Evolutionary conservation across 2,888 invertebrate genomes (phyloP).

Genomic region (Acronicta aceris): DNA sequence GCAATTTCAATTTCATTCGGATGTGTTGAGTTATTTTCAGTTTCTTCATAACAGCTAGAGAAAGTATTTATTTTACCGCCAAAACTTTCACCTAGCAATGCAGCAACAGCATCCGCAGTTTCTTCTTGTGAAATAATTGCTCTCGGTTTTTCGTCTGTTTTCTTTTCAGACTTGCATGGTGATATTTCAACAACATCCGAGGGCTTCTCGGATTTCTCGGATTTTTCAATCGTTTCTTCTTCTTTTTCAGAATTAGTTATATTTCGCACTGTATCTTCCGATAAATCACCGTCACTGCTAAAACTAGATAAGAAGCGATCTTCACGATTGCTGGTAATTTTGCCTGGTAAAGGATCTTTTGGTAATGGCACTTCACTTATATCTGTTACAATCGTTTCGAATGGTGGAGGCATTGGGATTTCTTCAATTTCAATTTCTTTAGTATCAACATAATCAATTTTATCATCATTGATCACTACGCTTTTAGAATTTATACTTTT

Average conservation of each 20-base stretch:
- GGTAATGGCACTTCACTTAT: conserved; percentile 83
- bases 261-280: conserved; percentile 94
- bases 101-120: conserved; percentile 97
- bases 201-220: conserved; percentile 14
- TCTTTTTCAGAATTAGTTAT: conserved; percentile 89
- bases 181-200: conserved; percentile 73
- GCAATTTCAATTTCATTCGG: conserved; percentile 83
- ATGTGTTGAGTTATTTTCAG: conserved; percentile 76
- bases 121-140: conserved; percentile 97
- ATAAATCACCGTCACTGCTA: conserved; percentile 77
- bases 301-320: conserved; percentile 49
- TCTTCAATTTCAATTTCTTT: conserved; percentile 77
- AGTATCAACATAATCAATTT: conserved; percentile 66
- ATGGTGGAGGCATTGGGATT: conserved; percentile 82
- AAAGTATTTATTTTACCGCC: conserved; percentile 90
- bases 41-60: conserved; percentile 88
- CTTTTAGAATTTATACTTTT: conserved; percentile 52
- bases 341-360: conserved; percentile 52
- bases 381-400: conserved; percentile 77
- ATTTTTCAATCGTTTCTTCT: conserved; percentile 70
- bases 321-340: conserved; percentile 49
- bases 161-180: conserved; percentile 85
- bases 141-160: conserved; percentile 93
- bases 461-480: conserved; percentile 60
- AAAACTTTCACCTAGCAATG: conserved; percentile 95